Conservation (phyloP, 2,797 vertebrate species). For the Paramormyrops hopkinsi region DNA sequence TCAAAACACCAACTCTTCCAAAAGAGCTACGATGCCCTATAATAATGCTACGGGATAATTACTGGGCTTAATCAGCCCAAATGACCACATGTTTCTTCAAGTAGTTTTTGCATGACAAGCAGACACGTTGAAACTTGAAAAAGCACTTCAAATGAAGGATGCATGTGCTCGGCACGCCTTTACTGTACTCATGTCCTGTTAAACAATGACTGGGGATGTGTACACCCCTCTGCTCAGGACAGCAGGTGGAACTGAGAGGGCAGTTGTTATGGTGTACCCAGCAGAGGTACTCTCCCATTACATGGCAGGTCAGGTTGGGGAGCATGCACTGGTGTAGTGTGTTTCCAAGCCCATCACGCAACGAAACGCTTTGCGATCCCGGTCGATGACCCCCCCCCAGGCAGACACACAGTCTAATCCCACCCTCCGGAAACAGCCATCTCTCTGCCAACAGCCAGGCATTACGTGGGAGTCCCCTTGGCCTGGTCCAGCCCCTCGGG, state of each 20-base stretch:
- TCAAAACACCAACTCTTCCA: neutral
- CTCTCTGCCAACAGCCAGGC: neutral
- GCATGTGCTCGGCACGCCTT: slow-evolving; percentile 38
- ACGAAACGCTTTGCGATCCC: neutral
- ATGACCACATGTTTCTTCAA: slow-evolving; percentile 23
- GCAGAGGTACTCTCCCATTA: neutral
- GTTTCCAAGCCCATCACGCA: neutral
- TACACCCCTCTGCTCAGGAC: neutral
- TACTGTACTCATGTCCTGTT: slow-evolving; percentile 30
- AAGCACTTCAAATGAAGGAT: slow-evolving; percentile 48
- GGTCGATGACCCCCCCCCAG: neutral
- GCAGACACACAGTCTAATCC: neutral
- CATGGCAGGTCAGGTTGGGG: neutral
- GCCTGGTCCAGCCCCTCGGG: neutral
- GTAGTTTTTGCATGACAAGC: slow-evolving; percentile 35
- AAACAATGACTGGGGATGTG: neutral
- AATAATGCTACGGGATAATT: slow-evolving; percentile 23
- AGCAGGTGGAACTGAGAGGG: no score
- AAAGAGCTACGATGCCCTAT: neutral
- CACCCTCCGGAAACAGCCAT: neutral
- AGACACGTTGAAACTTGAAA: slow-evolving; percentile 57
- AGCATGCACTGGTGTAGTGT: neutral
- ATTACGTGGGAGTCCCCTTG: neutral
- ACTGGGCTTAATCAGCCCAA: slow-evolving; percentile 33
- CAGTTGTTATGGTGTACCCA: neutral